These are phyloP conservation scores for Spinus olivaceus DNA, from an alignment of 2,797 vertebrate species.

Conservation along the genomic window DNA sequence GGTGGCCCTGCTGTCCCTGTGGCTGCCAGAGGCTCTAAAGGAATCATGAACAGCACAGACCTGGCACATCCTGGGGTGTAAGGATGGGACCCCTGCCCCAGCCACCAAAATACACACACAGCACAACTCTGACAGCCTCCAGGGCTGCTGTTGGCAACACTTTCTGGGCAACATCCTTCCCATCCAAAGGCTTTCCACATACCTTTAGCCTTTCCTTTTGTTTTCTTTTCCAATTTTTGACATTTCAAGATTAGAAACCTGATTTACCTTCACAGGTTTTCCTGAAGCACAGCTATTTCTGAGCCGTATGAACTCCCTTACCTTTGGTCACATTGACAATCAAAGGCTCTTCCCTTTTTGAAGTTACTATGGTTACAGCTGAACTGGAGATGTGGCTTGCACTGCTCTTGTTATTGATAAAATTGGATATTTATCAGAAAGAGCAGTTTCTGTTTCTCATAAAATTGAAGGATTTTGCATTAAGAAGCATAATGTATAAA, in stretches of 20 bases:
- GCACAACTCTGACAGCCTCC: neutral
- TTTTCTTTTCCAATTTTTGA: neutral
- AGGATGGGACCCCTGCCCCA: neutral
- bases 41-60: neutral
- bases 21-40: neutral
- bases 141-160: neutral
- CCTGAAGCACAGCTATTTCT: constrained; percentile 37
- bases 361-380: constrained; percentile 75
- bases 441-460: constrained; percentile 6
- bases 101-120: neutral
- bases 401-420: constrained; percentile 65
- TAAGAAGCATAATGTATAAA: neutral
- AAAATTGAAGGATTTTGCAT: constrained; percentile 17
- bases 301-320: constrained; percentile 47
- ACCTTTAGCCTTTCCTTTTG: neutral
- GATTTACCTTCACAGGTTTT: constrained; percentile 33
- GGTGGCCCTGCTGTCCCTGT: neutral
- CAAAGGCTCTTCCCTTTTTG: constrained; percentile 65
- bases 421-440: constrained; percentile 69
- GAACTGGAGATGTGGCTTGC: constrained; percentile 41
- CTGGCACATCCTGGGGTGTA: neutral
- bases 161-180: neutral
- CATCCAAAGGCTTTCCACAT: constrained; percentile 7
- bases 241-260: constrained; percentile 11
- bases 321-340: constrained; percentile 64